phyloP scores from a whole-genome alignment of 1,140 invertebrate genomes.

The Harlomillsia oculata region DNA sequence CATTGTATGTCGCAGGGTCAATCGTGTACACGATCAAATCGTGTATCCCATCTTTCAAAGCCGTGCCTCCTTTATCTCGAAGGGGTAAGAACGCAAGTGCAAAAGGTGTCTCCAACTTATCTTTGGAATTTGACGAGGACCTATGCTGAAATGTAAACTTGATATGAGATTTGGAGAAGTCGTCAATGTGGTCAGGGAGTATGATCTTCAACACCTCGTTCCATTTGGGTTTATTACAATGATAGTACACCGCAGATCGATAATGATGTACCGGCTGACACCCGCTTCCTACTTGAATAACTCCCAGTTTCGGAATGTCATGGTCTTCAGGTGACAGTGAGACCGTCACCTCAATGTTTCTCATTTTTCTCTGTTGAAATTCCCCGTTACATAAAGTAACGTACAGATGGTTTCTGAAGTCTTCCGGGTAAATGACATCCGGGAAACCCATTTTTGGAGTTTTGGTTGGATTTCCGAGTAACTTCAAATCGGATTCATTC shows the following conservation, averaged over 20 bases:
- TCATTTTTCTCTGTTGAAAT: constrained; percentile 78
- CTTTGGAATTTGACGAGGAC: constrained; percentile 76
- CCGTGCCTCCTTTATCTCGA: constrained; percentile 83
- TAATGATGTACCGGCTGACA: constrained; percentile 61
- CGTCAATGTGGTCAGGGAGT: constrained; percentile 68
- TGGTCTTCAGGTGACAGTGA: constrained; percentile 69
- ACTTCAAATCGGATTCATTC: too few relatives aligned
- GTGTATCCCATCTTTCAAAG: constrained; percentile 69
- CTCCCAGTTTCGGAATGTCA: constrained; percentile 53
- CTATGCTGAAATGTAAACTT: constrained; percentile 87
- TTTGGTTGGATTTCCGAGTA: constrained; percentile 16
- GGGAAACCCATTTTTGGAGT: constrained; percentile 86
- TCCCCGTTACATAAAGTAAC: constrained; percentile 72
- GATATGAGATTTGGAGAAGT: constrained; percentile 80
- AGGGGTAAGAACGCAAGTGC: constrained; percentile 76
- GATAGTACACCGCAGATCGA: constrained; percentile 82
- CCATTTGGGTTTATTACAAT: constrained; percentile 87
- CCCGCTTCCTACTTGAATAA: constrained; percentile 72
- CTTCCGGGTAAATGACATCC: constrained; percentile 86
- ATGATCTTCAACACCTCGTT: constrained; percentile 83
- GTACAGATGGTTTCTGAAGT: constrained; percentile 90
- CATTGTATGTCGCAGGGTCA: constrained; percentile 68
- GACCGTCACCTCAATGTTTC: constrained; percentile 82
- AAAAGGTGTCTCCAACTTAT: constrained; percentile 81
- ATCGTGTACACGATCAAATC: constrained; percentile 85